Conservation (phyloP, 2,797 vertebrate species). For the Neosilurus hyrtlii region DNA sequence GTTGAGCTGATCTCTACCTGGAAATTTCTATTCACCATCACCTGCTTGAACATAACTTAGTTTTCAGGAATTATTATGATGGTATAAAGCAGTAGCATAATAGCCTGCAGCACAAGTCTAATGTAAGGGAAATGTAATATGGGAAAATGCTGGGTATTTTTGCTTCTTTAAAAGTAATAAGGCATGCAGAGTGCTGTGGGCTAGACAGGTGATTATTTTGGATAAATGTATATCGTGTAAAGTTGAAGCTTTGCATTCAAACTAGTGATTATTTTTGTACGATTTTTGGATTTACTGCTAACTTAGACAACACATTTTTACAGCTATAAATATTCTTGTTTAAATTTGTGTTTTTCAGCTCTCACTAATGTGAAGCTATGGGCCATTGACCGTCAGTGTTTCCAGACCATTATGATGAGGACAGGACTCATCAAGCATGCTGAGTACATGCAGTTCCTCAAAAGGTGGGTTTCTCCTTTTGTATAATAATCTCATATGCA, state of each 20-base stretch:
- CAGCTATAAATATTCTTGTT: background rate
- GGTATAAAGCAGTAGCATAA: background rate
- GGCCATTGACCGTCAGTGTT: conserved; percentile 96
- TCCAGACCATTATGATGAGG: conserved; percentile 98
- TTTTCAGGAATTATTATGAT: background rate
- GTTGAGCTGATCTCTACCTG: background rate
- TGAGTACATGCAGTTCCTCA: conserved; percentile 96
- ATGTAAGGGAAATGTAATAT: conserved; percentile 9
- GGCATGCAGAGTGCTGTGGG: background rate
- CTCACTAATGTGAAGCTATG: conserved; percentile 91
- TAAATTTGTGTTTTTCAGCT: conserved; percentile 69
- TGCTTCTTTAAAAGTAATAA: conserved; percentile 9
- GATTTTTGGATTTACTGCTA: background rate
- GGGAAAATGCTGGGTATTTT: background rate
- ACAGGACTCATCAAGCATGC: conserved; percentile 96
- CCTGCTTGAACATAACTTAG: background rate
- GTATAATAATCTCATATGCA: background rate
- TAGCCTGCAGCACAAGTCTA: background rate
- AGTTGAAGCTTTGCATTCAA: background rate
- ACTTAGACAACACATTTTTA: background rate
- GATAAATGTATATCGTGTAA: background rate
- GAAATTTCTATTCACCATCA: conserved; percentile 14
- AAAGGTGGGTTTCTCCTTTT: conserved; percentile 76
- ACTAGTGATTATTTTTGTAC: background rate
- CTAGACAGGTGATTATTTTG: background rate